Evolutionary conservation across 2,888 invertebrate species (phyloP).

Genomic region (Lycia hirtaria): DNA sequence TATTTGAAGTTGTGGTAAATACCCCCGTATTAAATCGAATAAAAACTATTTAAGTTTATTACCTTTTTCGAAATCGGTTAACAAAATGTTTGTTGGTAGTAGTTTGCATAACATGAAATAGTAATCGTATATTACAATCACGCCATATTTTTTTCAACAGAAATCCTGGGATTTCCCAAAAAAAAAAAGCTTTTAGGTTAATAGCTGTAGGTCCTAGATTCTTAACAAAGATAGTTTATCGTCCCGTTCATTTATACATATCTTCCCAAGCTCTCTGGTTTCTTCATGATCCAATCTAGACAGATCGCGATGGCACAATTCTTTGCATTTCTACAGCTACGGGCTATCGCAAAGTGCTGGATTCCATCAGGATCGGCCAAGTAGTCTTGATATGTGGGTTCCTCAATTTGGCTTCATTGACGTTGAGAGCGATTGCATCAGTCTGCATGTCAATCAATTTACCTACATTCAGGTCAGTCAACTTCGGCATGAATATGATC

Average conservation of each 20-base stretch:
- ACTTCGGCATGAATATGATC: constrained; percentile 45
- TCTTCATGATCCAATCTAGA: constrained; percentile 10
- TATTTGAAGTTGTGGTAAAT: neutral
- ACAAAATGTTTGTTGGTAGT: no score
- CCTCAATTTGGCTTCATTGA: constrained; percentile 75
- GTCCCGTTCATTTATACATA: neutral
- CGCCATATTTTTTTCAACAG: neutral
- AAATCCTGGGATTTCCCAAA: neutral
- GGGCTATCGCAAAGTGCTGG: constrained; percentile 60
- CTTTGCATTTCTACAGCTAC: constrained; percentile 47
- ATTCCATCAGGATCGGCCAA: constrained; percentile 74
- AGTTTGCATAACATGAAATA: no score
- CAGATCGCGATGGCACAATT: constrained; percentile 30
- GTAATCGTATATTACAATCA: no score
- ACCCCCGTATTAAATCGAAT: no score
- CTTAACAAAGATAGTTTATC: no score
- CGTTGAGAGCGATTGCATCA: constrained; percentile 62
- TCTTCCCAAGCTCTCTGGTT: constrained; percentile 1
- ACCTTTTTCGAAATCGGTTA: no score
- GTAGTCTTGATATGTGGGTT: constrained; percentile 72
- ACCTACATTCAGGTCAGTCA: constrained; percentile 73
- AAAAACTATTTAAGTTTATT: no score
- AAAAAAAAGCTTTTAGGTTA: no score
- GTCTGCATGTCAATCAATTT: constrained; percentile 71
- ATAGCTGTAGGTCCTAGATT: no score